Percentiles rank a stretch among this genome's conserved stretches.
Conservation (phyloP, 2,888 invertebrate genomes). For the Danaus chrysippus region DNA sequence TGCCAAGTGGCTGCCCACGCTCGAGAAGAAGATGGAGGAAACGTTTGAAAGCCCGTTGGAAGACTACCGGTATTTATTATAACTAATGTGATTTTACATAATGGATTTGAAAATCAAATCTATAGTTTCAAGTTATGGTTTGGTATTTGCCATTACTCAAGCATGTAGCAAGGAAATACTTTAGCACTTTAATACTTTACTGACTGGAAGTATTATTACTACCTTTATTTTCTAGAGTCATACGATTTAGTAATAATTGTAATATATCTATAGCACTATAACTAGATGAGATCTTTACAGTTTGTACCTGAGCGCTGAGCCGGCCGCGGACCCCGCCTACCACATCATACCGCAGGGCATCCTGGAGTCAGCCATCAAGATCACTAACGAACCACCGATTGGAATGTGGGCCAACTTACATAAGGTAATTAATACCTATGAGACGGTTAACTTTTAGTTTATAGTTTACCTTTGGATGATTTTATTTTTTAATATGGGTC, state of each 20-base stretch:
- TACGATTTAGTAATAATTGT: too few species aligned
- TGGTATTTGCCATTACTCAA: too few species aligned
- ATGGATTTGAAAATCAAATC: too few species aligned
- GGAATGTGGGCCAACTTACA: slow-evolving; percentile 97
- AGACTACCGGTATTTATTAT: slow-evolving; percentile 69
- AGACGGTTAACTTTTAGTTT: too few species aligned
- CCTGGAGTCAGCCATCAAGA: slow-evolving; percentile 95
- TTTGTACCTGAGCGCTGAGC: slow-evolving; percentile 93
- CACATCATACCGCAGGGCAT: slow-evolving; percentile 91
- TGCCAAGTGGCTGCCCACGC: slow-evolving; percentile 89
- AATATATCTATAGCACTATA: slow-evolving; percentile 21
- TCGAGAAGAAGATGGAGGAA: slow-evolving; percentile 95
- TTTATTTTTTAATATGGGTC: too few species aligned
- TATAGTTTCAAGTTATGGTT: too few species aligned
- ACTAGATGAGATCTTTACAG: slow-evolving; percentile 61
- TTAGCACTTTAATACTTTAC: too few species aligned
- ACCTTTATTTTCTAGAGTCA: too few species aligned
- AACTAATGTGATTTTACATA: too few species aligned
- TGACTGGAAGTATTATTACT: too few species aligned
- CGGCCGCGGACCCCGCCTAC: slow-evolving; percentile 82
- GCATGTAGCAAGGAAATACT: too few species aligned
- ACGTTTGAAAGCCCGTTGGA: slow-evolving; percentile 83
- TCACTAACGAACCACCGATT: slow-evolving; percentile 96
- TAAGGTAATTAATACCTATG: slow-evolving; percentile 70
- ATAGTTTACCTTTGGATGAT: too few species aligned